Evolutionary conservation across 30 jellyfish, hydroid and myxozoan species (phyloP), one percentile per base, ranked within the genome.

Genomic region (Clytia hemisphaerica): DNA sequence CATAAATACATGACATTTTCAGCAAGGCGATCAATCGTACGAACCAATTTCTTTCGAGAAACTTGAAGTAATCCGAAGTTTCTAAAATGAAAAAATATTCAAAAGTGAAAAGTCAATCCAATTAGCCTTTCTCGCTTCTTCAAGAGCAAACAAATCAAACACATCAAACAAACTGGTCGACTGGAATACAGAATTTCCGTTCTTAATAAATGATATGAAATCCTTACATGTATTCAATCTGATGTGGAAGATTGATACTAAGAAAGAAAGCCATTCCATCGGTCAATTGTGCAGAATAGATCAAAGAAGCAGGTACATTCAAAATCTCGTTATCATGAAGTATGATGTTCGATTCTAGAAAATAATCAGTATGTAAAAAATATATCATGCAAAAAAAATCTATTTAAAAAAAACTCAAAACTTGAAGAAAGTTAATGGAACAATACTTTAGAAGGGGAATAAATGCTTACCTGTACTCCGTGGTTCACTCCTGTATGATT

Each of bases 301-400:
- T 38, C 61, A 88, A 59, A 12, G 97, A 81, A 4, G 97, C 97
- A 27, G 97, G 97, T 19, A 88, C 75, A 49, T 65, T 81, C 3
- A 88, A 79, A 0, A 75, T 75, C 6, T 85, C 82, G 38, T 38
- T 47, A 64, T 26, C 71, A 58, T 88, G 97, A 21, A 61, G 50
- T 34, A 64, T 38, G 4, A 50, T 50, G 4, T 73, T 84, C 0
- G 79, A 49, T 26, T 85, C 95, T 69, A 69, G 25, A 68, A 44
- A 24, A 10, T 28, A 2, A 62, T 6, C 19, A 9, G 28, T 16
- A 9, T 12, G 28, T n/a, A n/a, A n/a, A n/a, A n/a, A n/a, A n/a
- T n/a, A n/a, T n/a, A n/a, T n/a, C n/a, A n/a, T n/a, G n/a, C n/a
- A n/a, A n/a, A n/a, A n/a, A n/a, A n/a, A n/a, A n/a, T n/a, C n/a